A percentile compares a stretch with the other conserved stretches of the same genome.
phyloP scores from a whole-genome alignment of 2,888 invertebrate species.

The Choristoneura rosaceana region DNA sequence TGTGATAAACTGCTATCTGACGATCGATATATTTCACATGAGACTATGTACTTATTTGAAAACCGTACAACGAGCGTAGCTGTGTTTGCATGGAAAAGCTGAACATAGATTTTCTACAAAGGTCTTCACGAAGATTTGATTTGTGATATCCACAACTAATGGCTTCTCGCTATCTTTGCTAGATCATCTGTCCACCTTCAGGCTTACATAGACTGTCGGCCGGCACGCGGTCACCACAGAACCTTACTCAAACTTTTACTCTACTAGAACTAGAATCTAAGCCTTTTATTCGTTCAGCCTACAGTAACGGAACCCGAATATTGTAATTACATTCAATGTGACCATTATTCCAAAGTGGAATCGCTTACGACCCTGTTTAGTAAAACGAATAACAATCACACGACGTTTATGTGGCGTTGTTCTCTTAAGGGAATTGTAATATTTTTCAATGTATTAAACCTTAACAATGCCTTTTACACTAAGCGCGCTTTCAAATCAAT shows the following conservation, averaged over 20 bases:
- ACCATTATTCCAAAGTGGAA: constrained; percentile 1
- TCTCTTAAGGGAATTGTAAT: background rate
- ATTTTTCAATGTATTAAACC: background rate
- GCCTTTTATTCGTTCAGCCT: no score
- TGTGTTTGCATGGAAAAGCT: no score
- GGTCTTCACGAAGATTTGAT: no score
- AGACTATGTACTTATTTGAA: background rate
- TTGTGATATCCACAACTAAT: no score
- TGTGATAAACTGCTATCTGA: background rate
- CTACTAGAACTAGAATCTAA: no score
- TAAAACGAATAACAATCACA: constrained; percentile 7
- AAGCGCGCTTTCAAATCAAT: background rate
- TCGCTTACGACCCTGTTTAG: constrained; percentile 5
- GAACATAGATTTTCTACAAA: no score
- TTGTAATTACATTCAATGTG: background rate
- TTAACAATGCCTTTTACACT: background rate
- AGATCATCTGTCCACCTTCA: no score
- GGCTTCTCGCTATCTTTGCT: no score
- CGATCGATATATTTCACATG: constrained; percentile 2
- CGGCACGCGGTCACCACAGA: no score
- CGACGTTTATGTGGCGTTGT: background rate
- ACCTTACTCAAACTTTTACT: no score
- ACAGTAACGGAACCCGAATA: background rate
- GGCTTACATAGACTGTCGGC: no score
- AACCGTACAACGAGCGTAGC: no score